Evolutionary conservation across 2,113 vertebrate genomes (phyloP).

Genomic region (Chaenogobius annularis): DNA sequence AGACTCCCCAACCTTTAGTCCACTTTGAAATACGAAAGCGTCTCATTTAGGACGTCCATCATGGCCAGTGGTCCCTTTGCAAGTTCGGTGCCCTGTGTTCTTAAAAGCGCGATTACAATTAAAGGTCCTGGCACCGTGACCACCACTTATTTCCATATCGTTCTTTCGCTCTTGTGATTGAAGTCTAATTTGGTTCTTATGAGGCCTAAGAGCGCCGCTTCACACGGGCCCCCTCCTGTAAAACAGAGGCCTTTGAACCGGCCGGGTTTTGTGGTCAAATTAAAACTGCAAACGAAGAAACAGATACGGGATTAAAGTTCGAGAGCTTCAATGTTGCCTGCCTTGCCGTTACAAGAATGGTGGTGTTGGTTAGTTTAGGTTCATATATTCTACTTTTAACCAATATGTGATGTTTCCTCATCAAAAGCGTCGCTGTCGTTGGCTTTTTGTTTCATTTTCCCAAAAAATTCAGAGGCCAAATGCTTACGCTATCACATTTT

Average conservation of each 20-base stretch:
- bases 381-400: no score
- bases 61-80: constrained; percentile 16
- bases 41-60: constrained; percentile 38
- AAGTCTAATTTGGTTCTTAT: constrained; percentile 44
- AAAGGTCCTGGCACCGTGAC: constrained; percentile 23
- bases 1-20: constrained; percentile 37
- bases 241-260: constrained; percentile 22
- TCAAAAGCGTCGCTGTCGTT: no score
- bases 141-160: constrained; percentile 18
- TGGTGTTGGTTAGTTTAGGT: background rate
- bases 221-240: background rate
- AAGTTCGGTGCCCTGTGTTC: constrained; percentile 28
- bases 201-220: constrained; percentile 12
- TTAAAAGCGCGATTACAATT: constrained; percentile 33
- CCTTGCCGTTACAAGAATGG: background rate
- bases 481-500: no score
- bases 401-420: no score
- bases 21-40: constrained; percentile 21
- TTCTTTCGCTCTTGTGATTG: constrained; percentile 38
- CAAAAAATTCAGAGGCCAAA: no score
- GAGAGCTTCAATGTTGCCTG: background rate
- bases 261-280: background rate
- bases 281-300: constrained; percentile 8
- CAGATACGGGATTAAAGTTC: constrained; percentile 2
- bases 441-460: no score